Evolutionary conservation across 1,140 invertebrate species (phyloP), one percentile per base, ranked within the genome.

Genomic region (Drosophila paulistorum): DNA sequence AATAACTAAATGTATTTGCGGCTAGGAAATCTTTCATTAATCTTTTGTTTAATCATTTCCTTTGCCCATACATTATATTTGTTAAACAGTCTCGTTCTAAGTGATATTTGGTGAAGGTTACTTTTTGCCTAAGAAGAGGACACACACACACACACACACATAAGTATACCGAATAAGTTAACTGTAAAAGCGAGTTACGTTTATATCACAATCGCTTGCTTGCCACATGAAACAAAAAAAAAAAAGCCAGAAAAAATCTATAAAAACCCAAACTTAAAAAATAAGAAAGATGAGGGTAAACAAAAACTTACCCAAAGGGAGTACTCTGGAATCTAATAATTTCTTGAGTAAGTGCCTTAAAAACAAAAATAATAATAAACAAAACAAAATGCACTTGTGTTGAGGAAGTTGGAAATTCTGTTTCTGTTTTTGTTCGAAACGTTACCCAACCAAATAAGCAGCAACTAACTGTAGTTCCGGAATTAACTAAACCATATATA

Each of bases 341-440:
- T 87, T 79, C 84, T 87, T 87, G 83, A 87, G 83, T 82, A 83
- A 87, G 83, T 87, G 83, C 83, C 83, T 87, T 87, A 87, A 87
- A 87, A 54, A 75, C 4, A 26, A 26, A 60, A 68, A 57, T 41
- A 58, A n/a, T n/a, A 37, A 72, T 20, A 57, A 41, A 55, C 48
- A 26, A 37, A 42, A 6, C 30, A 33, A 33, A 9, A 51, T 20
- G 37, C 37, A 60, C 45, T 30, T 51, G 45, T 51, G 17, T 51
- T 20, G 10, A 23, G 17, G 9, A 10, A 51, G 17, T 23, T 51
- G 45, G 45, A 51, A 51, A 51, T 51, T 51, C 3, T 41, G 64
- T 73, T 73, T 73, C 35, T 41, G 41, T 48, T 76, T 30, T 76
- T 69, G 73, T 77, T 76, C 42, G 63, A 76, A 73, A 72, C 66